Conservation (phyloP, 2,113 vertebrate species). For the Eubucco bourcierii region DNA sequence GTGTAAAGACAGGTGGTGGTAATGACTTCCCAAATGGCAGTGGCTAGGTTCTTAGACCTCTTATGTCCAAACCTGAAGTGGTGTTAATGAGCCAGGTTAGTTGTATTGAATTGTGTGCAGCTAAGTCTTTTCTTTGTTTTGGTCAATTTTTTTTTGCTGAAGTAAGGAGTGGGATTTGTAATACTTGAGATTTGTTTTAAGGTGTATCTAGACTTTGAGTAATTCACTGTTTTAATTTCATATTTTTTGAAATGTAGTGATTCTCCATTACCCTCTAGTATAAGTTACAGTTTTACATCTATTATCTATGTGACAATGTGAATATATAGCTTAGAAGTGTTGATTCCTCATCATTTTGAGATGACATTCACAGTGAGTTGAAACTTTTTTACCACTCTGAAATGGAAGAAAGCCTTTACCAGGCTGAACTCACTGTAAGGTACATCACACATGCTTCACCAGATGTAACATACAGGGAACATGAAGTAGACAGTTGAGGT, state of each 20-base stretch:
- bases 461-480: not conserved
- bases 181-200: not conserved
- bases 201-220: not conserved
- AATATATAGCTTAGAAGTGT: not conserved
- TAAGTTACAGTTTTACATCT: not conserved
- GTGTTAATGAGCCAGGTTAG: not conserved
- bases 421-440: not conserved
- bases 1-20: not conserved
- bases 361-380: not conserved
- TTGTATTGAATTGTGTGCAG: not conserved
- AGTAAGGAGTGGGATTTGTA: not conserved
- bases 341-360: not conserved
- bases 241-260: not conserved
- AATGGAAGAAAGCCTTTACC: not conserved
- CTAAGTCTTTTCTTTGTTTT: not conserved
- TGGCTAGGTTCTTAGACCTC: not conserved
- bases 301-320: not conserved
- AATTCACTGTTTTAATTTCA: not conserved
- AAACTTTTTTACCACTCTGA: not conserved
- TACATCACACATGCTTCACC: not conserved
- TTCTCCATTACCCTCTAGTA: not conserved
- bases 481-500: rapidly evolving
- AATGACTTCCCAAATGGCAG: not conserved
- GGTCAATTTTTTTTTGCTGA: not conserved
- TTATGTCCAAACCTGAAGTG: not conserved